Evolutionary conservation across 1,140 invertebrate species (phyloP).

Genomic region (Dolichoris vasculosae): DNA sequence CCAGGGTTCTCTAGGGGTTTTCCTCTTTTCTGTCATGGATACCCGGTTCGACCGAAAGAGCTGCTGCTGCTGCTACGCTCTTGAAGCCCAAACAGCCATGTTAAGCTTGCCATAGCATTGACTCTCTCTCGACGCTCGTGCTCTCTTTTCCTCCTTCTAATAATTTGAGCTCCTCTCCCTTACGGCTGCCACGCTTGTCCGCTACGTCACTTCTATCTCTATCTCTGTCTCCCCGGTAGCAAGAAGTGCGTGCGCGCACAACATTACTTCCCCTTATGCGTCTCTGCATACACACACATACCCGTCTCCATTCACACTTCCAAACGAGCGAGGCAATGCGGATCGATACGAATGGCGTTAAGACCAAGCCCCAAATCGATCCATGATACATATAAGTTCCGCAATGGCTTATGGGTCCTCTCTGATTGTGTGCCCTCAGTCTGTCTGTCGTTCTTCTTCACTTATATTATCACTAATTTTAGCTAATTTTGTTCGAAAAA

Average conservation of each 20-base stretch:
- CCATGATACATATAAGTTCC: slow-evolving; percentile 40
- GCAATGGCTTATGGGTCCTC: not conserved
- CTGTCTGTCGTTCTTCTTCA: slow-evolving; percentile 10
- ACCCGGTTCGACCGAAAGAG: slow-evolving; percentile 22
- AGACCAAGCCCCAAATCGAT: slow-evolving; percentile 35
- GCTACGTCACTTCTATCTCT: not conserved
- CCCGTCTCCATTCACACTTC: slow-evolving; percentile 1
- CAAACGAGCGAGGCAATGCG: not conserved
- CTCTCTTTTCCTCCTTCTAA: not conserved
- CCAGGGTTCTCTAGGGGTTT: slow-evolving; percentile 66
- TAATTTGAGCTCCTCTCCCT: not conserved
- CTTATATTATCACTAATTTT: slow-evolving; percentile 23
- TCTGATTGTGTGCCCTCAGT: too few relatives aligned
- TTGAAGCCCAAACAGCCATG: not conserved
- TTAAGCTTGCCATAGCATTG: not conserved
- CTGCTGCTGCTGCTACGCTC: not conserved
- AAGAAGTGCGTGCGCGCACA: not conserved
- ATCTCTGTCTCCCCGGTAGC: not conserved
- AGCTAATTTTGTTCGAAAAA: too few relatives aligned
- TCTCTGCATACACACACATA: not conserved
- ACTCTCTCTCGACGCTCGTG: not conserved
- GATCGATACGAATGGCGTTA: slow-evolving; percentile 25
- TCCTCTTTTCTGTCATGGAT: slow-evolving; percentile 58
- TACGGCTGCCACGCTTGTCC: not conserved
- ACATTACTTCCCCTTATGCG: not conserved